Percentiles rank a stretch among this genome's conserved stretches.
Conservation (phyloP, 2,113 vertebrate genomes). For the Urocitellus parryii region DNA sequence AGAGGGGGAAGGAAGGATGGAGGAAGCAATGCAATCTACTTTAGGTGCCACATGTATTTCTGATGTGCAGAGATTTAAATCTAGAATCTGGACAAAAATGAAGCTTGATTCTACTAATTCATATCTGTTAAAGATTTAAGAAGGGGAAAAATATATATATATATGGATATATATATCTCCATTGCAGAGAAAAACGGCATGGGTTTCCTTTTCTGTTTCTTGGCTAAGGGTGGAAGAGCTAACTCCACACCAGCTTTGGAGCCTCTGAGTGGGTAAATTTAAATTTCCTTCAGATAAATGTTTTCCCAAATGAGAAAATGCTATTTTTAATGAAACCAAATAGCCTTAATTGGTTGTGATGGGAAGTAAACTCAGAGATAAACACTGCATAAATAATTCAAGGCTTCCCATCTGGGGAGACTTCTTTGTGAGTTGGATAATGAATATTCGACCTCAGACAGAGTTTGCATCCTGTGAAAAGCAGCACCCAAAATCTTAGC, state of each 20-base stretch:
- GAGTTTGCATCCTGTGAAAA: constrained; percentile 73
- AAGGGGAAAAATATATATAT: not conserved
- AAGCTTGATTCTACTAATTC: not conserved
- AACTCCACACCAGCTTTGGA: constrained; percentile 78
- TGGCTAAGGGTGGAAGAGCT: constrained; percentile 70
- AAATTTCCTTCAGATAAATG: constrained; percentile 86
- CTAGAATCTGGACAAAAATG: constrained; percentile 29
- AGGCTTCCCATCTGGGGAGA: constrained; percentile 87
- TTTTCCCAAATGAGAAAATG: constrained; percentile 87
- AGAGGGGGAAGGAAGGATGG: not conserved
- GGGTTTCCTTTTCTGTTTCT: constrained; percentile 69
- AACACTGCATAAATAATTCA: constrained; percentile 89
- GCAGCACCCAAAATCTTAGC: constrained; percentile 56
- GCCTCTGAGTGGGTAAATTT: constrained; percentile 80
- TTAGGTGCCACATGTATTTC: not conserved
- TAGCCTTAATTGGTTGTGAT: constrained; percentile 90
- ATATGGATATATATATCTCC: not conserved
- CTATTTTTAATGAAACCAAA: constrained; percentile 89
- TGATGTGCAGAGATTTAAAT: not conserved
- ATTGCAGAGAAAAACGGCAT: not conserved
- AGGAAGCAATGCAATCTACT: not conserved
- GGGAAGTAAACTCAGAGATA: constrained; percentile 89
- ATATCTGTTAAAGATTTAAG: constrained; percentile 40
- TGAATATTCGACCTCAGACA: constrained; percentile 78
- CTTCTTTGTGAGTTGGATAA: constrained; percentile 84